These are phyloP conservation scores for Magallana gigas DNA, from an alignment of 1,140 invertebrate genomes.

Conservation along the genomic window DNA sequence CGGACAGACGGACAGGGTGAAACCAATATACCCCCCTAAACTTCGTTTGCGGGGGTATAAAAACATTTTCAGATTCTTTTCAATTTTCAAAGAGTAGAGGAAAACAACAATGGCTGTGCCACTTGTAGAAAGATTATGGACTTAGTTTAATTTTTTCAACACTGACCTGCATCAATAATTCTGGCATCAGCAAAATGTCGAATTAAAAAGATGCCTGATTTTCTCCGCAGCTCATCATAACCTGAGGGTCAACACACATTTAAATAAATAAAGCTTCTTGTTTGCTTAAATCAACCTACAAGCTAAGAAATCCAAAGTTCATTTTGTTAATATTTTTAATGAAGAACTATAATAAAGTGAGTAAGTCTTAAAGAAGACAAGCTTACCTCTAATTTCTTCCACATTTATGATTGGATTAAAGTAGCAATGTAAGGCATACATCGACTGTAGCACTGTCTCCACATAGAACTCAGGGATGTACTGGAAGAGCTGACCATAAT, in stretches of 20 bases:
- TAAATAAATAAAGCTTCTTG: neutral
- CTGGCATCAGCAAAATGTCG: constrained; percentile 87
- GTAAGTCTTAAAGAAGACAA: neutral
- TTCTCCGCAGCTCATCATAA: constrained; percentile 81
- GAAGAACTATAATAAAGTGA: no score
- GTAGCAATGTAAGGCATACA: constrained; percentile 82
- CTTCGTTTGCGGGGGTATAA: no score
- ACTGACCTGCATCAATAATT: constrained; percentile 84
- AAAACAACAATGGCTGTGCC: no score
- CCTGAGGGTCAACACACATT: constrained; percentile 71
- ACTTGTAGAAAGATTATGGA: neutral
- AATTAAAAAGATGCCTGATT: constrained; percentile 87
- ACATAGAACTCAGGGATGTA: constrained; percentile 92
- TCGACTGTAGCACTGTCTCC: constrained; percentile 86
- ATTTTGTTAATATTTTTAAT: neutral
- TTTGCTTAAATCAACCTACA: neutral
- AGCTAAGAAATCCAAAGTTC: neutral
- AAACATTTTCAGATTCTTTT: no score
- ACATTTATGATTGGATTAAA: constrained; percentile 85
- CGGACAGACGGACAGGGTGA: no score
- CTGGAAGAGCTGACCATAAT: constrained; percentile 85
- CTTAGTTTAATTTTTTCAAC: neutral
- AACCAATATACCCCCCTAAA: no score
- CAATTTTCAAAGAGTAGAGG: no score
- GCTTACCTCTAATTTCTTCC: constrained; percentile 81